Conservation (phyloP, 1,140 invertebrate genomes). For the Drosophila pachea region DNA sequence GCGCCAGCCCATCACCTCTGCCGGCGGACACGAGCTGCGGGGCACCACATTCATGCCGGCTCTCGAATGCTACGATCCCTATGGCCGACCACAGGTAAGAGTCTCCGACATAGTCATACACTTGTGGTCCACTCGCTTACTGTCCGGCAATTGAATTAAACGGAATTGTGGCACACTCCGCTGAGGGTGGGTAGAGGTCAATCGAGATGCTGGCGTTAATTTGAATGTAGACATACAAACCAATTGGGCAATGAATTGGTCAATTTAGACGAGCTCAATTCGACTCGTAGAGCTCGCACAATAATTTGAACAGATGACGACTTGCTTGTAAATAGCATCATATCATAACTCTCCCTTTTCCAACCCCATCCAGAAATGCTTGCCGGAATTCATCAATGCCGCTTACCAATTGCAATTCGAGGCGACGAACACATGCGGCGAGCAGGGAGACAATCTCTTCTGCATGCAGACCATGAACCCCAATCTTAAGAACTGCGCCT, state of each 20-base stretch:
- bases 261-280: conserved; percentile 23
- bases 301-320: not conserved
- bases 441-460: conserved; percentile 86
- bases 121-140: conserved; percentile 3
- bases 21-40: conserved; percentile 60
- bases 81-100: conserved; percentile 75
- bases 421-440: conserved; percentile 97
- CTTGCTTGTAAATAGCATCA: not conserved
- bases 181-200: conserved; percentile 20
- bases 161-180: conserved; percentile 10
- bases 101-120: not conserved
- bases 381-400: conserved; percentile 97
- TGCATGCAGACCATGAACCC: conserved; percentile 91
- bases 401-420: conserved; percentile 93
- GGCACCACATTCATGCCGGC: conserved; percentile 74
- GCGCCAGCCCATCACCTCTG: conserved; percentile 59
- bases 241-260: conserved; percentile 56
- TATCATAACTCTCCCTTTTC: not conserved
- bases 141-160: conserved; percentile 52
- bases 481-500: conserved; percentile 80
- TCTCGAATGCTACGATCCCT: conserved; percentile 77
- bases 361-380: conserved; percentile 87
- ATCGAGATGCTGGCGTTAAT: conserved; percentile 44
- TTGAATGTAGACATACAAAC: conserved; percentile 52
- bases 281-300: not conserved